Percentiles rank a stretch among this genome's conserved stretches.
These are phyloP conservation scores for Martes flavigula DNA, from an alignment of 2,797 vertebrate genomes.

Conservation along the genomic window DNA sequence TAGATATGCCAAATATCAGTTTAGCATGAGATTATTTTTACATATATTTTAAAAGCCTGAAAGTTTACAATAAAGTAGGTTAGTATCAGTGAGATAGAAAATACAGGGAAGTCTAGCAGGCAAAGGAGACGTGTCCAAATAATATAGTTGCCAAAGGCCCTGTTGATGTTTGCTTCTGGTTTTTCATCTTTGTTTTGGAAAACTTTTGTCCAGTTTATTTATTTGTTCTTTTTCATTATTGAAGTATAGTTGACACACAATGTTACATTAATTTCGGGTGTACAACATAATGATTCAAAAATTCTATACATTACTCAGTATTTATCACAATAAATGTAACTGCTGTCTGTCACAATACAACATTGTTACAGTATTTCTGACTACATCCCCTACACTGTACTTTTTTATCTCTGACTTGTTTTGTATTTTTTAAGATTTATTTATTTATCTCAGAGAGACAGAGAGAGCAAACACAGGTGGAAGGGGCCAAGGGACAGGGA, in stretches of 20 bases:
- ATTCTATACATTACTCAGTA: background rate
- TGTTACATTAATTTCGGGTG: background rate
- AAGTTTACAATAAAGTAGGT: background rate
- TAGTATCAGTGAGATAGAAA: background rate
- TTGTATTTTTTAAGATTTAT: background rate
- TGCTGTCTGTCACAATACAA: background rate
- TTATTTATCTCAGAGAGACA: background rate
- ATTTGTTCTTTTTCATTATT: background rate
- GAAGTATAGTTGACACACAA: background rate
- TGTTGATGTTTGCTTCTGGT: background rate
- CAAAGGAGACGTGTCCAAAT: background rate
- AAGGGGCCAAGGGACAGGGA: background rate
- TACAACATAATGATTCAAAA: background rate
- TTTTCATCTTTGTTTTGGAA: background rate
- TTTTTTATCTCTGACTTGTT: background rate
- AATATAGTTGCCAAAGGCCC: background rate
- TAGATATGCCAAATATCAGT: background rate
- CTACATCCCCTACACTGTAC: background rate
- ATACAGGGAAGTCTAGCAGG: background rate
- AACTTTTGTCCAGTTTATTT: background rate
- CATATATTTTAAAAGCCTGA: background rate
- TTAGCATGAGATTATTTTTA: background rate
- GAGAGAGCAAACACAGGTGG: background rate
- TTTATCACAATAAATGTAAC: background rate
- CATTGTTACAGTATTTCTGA: background rate